Percentiles rank a stretch among this genome's conserved stretches.
phyloP scores from a whole-genome alignment of 2,888 invertebrate species.

The Calliopum simillimum region DNA sequence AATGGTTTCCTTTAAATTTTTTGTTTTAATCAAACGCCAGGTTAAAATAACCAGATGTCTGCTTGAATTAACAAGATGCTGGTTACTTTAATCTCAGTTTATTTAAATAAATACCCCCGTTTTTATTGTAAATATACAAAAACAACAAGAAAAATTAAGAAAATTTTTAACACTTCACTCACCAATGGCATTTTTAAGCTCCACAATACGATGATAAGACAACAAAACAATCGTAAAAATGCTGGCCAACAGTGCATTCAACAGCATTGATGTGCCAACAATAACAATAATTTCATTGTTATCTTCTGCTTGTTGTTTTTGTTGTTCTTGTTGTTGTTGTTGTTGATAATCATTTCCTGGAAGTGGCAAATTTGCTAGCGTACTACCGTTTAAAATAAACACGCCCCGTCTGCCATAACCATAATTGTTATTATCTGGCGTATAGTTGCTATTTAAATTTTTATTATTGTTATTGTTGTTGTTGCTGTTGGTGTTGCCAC shows the following conservation, averaged over 20 bases:
- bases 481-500: constrained; percentile 20
- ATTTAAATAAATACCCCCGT: not conserved
- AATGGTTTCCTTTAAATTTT: no score
- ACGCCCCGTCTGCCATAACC: constrained; percentile 16
- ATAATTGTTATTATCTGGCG: constrained; percentile 1
- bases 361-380: constrained; percentile 25
- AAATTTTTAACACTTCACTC: constrained; percentile 41
- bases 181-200: constrained; percentile 63
- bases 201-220: constrained; percentile 62
- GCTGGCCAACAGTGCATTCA: constrained; percentile 59
- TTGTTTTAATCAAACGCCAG: no score
- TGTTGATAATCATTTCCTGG: constrained; percentile 7
- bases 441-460: constrained; percentile 5
- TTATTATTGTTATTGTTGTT: constrained; percentile 27
- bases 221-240: constrained; percentile 61
- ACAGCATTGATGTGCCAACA: constrained; percentile 54
- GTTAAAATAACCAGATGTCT: constrained; percentile 5
- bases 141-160: no score
- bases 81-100: not conserved
- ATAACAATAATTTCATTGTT: constrained; percentile 50
- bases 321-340: constrained; percentile 20
- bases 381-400: constrained; percentile 9
- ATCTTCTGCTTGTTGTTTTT: constrained; percentile 28
- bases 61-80: no score
- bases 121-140: not conserved